Conservation (phyloP, 1,140 invertebrate genomes). For the Meloidogyne hapla region DNA sequence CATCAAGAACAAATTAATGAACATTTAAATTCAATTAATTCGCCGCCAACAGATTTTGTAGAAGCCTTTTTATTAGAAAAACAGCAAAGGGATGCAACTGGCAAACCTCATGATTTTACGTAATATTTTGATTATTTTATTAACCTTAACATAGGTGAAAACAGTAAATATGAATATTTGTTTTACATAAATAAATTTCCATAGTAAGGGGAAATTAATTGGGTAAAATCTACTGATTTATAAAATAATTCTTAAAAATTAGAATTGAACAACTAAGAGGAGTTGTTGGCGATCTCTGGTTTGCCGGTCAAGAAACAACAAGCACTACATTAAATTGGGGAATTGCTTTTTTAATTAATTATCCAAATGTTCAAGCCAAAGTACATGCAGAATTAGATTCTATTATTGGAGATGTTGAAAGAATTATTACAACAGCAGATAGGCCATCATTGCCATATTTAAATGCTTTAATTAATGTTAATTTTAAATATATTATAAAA, state of each 20-base stretch:
- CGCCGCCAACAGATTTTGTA: slow-evolving; percentile 29
- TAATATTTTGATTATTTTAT: no score
- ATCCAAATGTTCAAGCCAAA: slow-evolving; percentile 72
- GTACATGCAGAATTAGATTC: slow-evolving; percentile 32
- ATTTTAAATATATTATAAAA: no score
- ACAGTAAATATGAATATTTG: no score
- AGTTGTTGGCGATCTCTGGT: slow-evolving; percentile 23
- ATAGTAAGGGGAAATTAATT: no score
- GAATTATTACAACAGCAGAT: slow-evolving; percentile 16
- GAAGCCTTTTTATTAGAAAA: slow-evolving; percentile 41
- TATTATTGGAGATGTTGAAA: background rate
- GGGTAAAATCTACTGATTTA: background rate
- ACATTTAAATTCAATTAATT: slow-evolving; percentile 21
- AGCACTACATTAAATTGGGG: slow-evolving; percentile 81
- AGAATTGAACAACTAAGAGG: slow-evolving; percentile 17
- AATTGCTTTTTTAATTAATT: slow-evolving; percentile 75
- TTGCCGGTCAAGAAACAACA: slow-evolving; percentile 74
- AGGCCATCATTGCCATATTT: slow-evolving; percentile 25
- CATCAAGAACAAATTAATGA: slow-evolving; percentile 22
- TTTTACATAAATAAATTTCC: no score
- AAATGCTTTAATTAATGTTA: slow-evolving; percentile 32
- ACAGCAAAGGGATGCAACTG: background rate
- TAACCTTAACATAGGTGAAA: no score
- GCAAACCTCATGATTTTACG: slow-evolving; percentile 23
- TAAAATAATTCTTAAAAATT: background rate